phyloP scores from a whole-genome alignment of 2,797 vertebrate genomes.

The Margarornis squamiger region DNA sequence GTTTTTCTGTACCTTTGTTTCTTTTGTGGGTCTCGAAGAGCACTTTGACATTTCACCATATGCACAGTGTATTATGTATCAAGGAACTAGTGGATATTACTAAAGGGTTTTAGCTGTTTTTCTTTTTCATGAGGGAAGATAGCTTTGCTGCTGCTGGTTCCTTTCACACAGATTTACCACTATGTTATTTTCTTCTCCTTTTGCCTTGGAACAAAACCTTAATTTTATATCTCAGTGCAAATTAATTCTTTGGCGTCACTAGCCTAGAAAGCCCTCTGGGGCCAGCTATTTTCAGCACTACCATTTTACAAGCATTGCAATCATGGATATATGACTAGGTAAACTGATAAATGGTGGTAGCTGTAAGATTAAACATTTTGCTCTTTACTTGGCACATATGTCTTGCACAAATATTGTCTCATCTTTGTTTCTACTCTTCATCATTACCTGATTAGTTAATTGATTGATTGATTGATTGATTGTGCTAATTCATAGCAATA shows the following conservation, averaged over 20 bases:
- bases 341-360: slow-evolving; percentile 9
- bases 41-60: slow-evolving; percentile 40
- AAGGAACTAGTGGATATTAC: not conserved
- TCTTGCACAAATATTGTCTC: not conserved
- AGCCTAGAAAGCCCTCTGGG: slow-evolving; percentile 1
- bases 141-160: not conserved
- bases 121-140: not conserved
- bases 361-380: not conserved
- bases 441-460: not conserved
- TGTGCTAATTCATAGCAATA: not conserved
- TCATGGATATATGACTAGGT: not conserved
- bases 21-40: slow-evolving; percentile 25
- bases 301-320: slow-evolving; percentile 23
- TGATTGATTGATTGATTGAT: not conserved
- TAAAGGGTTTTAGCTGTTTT: not conserved
- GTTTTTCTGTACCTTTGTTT: slow-evolving; percentile 42
- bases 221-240: not conserved
- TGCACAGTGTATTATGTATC: slow-evolving; percentile 33
- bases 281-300: slow-evolving; percentile 2
- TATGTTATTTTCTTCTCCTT: not conserved
- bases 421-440: not conserved
- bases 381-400: not conserved
- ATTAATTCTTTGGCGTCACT: not conserved
- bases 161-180: not conserved
- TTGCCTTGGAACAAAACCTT: not conserved